These are phyloP conservation scores for Bovichtus diacanthus DNA, from an alignment of 2,797 vertebrate genomes.

Conservation along the genomic window DNA sequence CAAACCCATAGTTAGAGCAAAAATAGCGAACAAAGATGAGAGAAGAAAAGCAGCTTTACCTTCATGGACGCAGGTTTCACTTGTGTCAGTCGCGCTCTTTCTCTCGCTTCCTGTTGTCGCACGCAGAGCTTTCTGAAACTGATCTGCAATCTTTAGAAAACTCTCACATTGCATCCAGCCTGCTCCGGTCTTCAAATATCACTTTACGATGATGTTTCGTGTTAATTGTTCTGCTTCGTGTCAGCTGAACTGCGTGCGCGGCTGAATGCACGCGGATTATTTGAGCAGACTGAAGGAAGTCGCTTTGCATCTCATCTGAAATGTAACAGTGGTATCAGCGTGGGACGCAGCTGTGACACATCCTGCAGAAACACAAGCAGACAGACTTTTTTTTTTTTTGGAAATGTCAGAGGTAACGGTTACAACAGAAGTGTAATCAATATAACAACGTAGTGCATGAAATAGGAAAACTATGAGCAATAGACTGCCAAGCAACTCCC, in stretches of 20 bases:
- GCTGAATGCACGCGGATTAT: background rate
- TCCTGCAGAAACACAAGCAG: slow-evolving; percentile 56
- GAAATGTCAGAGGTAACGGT: slow-evolving; percentile 41
- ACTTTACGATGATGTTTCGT: background rate
- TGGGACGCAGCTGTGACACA: slow-evolving; percentile 63
- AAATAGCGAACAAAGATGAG: background rate
- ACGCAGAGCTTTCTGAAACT: background rate
- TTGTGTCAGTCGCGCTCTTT: slow-evolving; percentile 37
- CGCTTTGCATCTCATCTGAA: slow-evolving; percentile 61
- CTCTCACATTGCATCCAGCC: background rate
- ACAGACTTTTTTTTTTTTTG: background rate
- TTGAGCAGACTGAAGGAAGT: slow-evolving; percentile 61
- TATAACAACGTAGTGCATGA: too few species aligned
- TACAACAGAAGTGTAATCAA: background rate
- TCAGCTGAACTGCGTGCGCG: background rate
- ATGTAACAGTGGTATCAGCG: slow-evolving; percentile 36
- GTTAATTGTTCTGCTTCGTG: background rate
- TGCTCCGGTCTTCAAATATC: background rate
- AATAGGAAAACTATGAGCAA: background rate
- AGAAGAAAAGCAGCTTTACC: slow-evolving; percentile 50
- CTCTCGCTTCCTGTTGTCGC: slow-evolving; percentile 70
- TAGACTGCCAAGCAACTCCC: background rate
- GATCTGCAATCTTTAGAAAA: slow-evolving; percentile 17
- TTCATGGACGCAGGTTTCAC: slow-evolving; percentile 59
- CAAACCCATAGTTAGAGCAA: background rate